Base-by-base conservation (phyloP, 2,888 invertebrate genomes). In the Mesorhabditis sp. region DNA sequence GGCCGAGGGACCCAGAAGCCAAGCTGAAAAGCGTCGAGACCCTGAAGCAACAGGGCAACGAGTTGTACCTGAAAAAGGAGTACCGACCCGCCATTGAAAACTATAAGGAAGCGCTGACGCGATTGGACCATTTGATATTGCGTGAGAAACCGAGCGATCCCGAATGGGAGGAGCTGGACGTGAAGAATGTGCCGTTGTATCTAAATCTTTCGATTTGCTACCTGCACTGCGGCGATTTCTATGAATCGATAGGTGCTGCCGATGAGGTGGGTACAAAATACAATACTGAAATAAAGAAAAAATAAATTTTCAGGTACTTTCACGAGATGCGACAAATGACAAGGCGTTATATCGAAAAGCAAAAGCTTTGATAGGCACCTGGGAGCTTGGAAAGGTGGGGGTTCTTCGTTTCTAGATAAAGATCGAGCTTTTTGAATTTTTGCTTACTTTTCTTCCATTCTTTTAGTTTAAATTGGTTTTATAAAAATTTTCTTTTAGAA, bases 341-440 rank as follows among this genome's bases (percentile, higher is more conserved):
- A 98, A 98, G 87, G 97, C 95, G 0, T 87, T 94, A 63, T 98
- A 91, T 86, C 89, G 96, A 74, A 89, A 97, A 86, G 97, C 91
- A 0, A 94, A 93, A 87, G 96, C 94, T 0, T 92, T 95, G 85
- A 89, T 92, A 10, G 92, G 91, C 0, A 93, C 92, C 0, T 97
- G 96, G 95, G 93, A 96, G 87, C 91, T 93, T 15, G 84, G 86
- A 44, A 87, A 87, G 74, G 89, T 89, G 0, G 28, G 83, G 58
- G n/a, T 28, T 1, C 28, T 28, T 28, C 28, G 28, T 28, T 28
- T 28, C 28, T 28, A 28, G 28, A 28, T 28, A 28, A n/a, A n/a
- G n/a, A n/a, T n/a, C n/a, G n/a, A n/a, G n/a, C n/a, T n/a, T n/a
- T n/a, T n/a, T n/a, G n/a, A n/a, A n/a, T n/a, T n/a, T n/a, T n/a